These are phyloP conservation scores for Chaetogeoica ovagalla DNA, from an alignment of 2,888 invertebrate genomes.

Conservation along the genomic window DNA sequence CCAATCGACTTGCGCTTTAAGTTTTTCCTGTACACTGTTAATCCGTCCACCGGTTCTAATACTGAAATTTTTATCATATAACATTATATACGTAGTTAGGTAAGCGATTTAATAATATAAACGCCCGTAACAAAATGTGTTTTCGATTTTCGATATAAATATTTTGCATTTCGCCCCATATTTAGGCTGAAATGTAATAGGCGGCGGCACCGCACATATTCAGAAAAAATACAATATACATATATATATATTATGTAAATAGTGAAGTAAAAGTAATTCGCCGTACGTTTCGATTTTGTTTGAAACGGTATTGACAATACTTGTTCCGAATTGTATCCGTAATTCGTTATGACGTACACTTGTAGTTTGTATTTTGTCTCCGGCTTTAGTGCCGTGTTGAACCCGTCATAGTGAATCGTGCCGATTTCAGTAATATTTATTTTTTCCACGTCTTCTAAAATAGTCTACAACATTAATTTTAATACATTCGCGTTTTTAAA, in stretches of 20 bases:
- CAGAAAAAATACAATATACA: neutral
- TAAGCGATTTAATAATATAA: too few relatives aligned
- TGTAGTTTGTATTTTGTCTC: neutral
- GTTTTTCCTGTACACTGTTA: slow-evolving; percentile 24
- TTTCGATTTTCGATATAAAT: too few relatives aligned
- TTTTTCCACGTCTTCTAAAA: neutral
- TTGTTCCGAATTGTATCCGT: slow-evolving; percentile 6
- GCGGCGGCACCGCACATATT: too few relatives aligned
- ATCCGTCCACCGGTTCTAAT: neutral
- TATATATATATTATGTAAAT: too few relatives aligned
- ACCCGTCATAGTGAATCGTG: neutral
- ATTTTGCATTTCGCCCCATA: neutral
- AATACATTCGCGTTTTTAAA: too few relatives aligned
- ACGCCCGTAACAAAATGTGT: too few relatives aligned
- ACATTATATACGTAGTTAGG: too few relatives aligned
- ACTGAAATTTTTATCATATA: neutral
- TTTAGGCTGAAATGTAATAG: neutral
- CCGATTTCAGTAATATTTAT: neutral
- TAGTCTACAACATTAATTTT: neutral
- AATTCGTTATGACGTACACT: slow-evolving; percentile 4
- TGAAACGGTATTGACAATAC: neutral
- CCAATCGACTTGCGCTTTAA: slow-evolving; percentile 8
- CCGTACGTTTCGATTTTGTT: slow-evolving; percentile 8
- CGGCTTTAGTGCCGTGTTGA: neutral
- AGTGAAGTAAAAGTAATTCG: neutral